Evolutionary conservation across 2,797 vertebrate species (phyloP).

Genomic region (Thaleichthys pacificus): DNA sequence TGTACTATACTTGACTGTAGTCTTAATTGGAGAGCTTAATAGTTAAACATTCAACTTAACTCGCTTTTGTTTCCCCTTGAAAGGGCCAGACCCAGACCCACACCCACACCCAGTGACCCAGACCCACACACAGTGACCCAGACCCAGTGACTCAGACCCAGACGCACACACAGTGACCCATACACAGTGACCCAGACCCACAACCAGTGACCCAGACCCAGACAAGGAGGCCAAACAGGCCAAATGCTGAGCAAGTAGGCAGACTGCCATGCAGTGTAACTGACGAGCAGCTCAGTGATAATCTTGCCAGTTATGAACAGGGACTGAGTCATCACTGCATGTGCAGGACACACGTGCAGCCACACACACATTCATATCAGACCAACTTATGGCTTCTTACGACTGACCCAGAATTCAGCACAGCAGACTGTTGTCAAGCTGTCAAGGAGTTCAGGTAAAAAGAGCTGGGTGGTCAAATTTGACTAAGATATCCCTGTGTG

Average conservation of each 20-base stretch:
- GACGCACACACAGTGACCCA: too few species aligned
- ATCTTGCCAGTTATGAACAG: not conserved
- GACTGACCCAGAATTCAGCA: too few species aligned
- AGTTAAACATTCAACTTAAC: too few species aligned
- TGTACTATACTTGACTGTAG: too few species aligned
- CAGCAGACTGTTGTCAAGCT: too few species aligned
- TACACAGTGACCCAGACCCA: too few species aligned
- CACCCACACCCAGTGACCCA: too few species aligned
- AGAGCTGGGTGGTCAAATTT: not conserved
- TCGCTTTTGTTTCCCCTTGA: too few species aligned
- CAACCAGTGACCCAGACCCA: not conserved
- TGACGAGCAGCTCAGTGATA: not conserved
- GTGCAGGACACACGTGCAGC: not conserved
- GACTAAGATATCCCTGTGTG: too few species aligned
- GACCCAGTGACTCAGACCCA: not conserved
- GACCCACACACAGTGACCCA: not conserved
- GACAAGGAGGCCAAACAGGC: not conserved
- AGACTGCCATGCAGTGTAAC: not conserved
- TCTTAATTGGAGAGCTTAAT: too few species aligned
- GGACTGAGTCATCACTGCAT: not conserved
- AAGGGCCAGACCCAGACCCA: too few species aligned
- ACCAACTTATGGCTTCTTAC: too few species aligned
- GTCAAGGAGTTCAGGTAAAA: not conserved
- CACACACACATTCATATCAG: not conserved
- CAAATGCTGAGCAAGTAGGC: not conserved